Conservation (phyloP, 1,140 invertebrate species). For the Arion vulgaris region DNA sequence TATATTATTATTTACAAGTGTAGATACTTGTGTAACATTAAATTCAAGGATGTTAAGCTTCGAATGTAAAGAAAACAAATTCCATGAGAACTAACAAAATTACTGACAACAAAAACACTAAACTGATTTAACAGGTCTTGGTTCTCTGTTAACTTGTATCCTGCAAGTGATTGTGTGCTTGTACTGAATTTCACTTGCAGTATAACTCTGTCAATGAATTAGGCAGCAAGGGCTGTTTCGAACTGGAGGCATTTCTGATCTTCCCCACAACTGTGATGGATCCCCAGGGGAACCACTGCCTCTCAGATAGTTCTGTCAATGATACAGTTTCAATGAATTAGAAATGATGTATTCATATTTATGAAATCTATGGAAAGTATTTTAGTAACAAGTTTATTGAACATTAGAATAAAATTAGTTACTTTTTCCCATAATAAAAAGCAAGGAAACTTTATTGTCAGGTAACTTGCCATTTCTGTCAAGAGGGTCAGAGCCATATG, state of each 20-base stretch:
- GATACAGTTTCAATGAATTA: too few relatives aligned
- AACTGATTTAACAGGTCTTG: background rate
- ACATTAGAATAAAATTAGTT: background rate
- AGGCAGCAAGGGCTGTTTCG: slow-evolving; percentile 19
- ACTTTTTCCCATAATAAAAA: too few relatives aligned
- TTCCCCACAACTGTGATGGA: slow-evolving; percentile 46
- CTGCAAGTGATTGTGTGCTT: background rate
- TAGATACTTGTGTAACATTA: too few relatives aligned
- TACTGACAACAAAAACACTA: background rate
- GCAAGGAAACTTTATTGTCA: too few relatives aligned
- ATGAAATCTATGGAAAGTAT: background rate
- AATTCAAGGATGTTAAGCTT: too few relatives aligned
- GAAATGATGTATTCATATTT: background rate
- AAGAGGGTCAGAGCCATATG: too few relatives aligned
- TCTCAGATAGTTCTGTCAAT: slow-evolving; percentile 48
- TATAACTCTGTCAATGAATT: background rate
- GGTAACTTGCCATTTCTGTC: too few relatives aligned
- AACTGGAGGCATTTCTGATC: slow-evolving; percentile 39
- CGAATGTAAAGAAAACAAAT: background rate
- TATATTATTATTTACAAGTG: too few relatives aligned
- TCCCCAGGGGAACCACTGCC: slow-evolving; percentile 39
- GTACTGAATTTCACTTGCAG: background rate
- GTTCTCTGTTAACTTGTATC: background rate
- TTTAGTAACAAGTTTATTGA: background rate
- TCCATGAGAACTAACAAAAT: background rate